These are phyloP conservation scores for Drosophila neotestacea DNA, from an alignment of 2,888 invertebrate genomes.

Conservation along the genomic window DNA sequence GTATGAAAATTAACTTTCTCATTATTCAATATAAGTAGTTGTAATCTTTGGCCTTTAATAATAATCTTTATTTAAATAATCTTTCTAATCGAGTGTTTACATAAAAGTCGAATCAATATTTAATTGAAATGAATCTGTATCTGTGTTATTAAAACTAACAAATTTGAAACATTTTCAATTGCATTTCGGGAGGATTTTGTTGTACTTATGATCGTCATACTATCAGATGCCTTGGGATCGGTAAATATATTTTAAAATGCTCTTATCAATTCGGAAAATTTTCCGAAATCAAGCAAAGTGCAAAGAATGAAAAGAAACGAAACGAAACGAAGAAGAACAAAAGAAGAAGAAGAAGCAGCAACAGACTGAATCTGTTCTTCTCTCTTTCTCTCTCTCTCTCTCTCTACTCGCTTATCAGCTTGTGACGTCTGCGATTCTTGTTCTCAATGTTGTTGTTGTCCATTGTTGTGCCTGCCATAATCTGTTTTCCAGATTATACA, in stretches of 20 bases:
- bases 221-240: constrained; percentile 9
- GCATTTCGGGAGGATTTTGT: neutral
- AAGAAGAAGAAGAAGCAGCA: constrained; percentile 14
- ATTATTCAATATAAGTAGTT: no score
- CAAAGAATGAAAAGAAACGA: constrained; percentile 28
- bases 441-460: constrained; percentile 32
- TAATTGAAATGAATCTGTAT: neutral
- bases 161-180: neutral
- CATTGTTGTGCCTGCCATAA: constrained; percentile 54
- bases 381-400: neutral
- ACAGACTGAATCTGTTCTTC: constrained; percentile 16
- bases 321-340: neutral
- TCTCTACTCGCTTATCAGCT: constrained; percentile 40
- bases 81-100: no score
- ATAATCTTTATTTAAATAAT: neutral
- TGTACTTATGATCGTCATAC: neutral
- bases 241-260: constrained; percentile 1
- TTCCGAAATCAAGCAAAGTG: constrained; percentile 43
- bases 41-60: no score
- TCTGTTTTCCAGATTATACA: constrained; percentile 18
- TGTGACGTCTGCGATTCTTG: constrained; percentile 45
- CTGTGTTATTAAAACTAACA: neutral
- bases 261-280: constrained; percentile 54
- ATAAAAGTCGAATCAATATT: no score
- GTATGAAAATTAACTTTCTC: no score